Conservation (phyloP, 2,113 vertebrate species). For the Halcyon senegalensis region DNA sequence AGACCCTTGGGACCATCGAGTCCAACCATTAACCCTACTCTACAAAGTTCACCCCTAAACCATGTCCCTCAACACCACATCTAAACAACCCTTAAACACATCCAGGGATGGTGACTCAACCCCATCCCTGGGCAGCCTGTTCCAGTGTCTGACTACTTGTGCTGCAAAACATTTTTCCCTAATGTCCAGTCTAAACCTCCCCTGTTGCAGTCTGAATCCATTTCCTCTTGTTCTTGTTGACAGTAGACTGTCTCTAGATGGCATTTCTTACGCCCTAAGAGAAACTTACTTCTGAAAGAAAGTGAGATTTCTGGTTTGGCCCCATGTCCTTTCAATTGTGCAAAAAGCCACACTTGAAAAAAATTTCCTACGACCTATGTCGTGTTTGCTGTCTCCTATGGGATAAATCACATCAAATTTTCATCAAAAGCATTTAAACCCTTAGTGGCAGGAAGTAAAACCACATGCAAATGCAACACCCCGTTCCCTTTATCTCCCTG, state of each 20-base stretch:
- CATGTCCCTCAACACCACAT: too few relatives aligned
- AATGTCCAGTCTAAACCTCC: too few relatives aligned
- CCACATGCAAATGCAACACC: rapidly evolving
- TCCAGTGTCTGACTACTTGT: too few relatives aligned
- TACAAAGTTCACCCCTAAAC: too few relatives aligned
- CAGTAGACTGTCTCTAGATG: neutral
- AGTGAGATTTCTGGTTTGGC: neutral
- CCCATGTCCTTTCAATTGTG: neutral
- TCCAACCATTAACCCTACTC: too few relatives aligned
- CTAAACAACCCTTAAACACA: too few relatives aligned
- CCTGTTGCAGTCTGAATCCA: too few relatives aligned
- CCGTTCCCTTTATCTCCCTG: neutral
- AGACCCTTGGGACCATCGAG: too few relatives aligned
- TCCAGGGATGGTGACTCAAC: too few relatives aligned
- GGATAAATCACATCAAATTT: neutral
- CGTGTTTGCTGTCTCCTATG: neutral
- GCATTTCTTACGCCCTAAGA: neutral
- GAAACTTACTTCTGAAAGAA: neutral
- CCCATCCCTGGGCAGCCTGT: too few relatives aligned
- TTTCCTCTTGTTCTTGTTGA: too few relatives aligned
- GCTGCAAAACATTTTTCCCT: too few relatives aligned
- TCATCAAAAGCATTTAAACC: neutral
- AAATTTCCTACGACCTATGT: rapidly evolving
- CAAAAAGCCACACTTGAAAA: neutral
- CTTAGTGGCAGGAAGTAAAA: neutral